Percentiles rank a stretch among this genome's conserved stretches.
These are phyloP conservation scores for Rhagologus leucostigma DNA, from an alignment of 2,113 vertebrate species.

Conservation along the genomic window DNA sequence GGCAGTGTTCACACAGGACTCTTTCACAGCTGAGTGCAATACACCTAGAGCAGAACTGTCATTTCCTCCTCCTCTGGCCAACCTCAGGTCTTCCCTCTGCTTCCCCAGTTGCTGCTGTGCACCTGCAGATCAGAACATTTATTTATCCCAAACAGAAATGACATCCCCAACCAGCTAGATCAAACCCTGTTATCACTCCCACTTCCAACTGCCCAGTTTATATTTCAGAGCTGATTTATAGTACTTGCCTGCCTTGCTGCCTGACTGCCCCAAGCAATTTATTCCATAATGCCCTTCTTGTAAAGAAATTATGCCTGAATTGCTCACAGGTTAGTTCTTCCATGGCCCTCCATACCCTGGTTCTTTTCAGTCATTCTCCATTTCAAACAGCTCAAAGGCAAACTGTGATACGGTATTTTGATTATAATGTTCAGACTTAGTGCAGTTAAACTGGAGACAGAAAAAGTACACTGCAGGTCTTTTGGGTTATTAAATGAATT, in stretches of 20 bases:
- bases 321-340: background rate
- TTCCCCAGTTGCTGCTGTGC: background rate
- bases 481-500: background rate
- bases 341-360: background rate
- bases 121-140: background rate
- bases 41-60: background rate
- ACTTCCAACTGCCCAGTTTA: background rate
- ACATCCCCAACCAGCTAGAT: background rate
- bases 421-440: background rate
- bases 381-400: slow-evolving; percentile 25
- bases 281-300: background rate
- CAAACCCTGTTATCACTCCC: background rate
- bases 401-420: background rate
- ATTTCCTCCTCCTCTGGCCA: background rate
- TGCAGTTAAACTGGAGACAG: background rate
- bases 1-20: background rate
- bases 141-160: background rate
- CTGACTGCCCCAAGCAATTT: background rate
- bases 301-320: background rate
- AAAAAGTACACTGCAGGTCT: background rate
- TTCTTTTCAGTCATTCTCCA: background rate
- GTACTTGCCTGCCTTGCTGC: background rate
- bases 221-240: slow-evolving; percentile 21
- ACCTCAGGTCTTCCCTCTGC: background rate
- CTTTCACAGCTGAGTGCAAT: background rate